phyloP scores from a whole-genome alignment of 2,888 invertebrate species.

The Lasioglossum lativentre region DNA sequence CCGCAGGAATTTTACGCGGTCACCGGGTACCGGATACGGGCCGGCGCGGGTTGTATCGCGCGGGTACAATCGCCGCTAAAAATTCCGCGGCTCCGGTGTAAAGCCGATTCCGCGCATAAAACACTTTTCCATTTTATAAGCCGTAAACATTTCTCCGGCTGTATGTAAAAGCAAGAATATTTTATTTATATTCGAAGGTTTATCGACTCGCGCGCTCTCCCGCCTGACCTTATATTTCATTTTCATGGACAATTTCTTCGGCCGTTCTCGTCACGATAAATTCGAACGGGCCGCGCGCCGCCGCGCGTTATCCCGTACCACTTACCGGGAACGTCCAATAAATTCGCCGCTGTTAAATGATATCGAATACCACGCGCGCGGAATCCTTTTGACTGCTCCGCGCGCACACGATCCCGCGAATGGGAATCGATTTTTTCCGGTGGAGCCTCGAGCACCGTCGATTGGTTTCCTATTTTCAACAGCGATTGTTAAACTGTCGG shows the following conservation, averaged over 20 bases:
- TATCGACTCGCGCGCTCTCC: constrained; percentile 25
- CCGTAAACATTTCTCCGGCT: constrained; percentile 34
- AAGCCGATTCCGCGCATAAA: constrained; percentile 55
- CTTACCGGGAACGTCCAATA: constrained; percentile 46
- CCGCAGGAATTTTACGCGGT: constrained; percentile 68
- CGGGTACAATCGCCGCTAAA: constrained; percentile 47
- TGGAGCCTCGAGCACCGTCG: background rate
- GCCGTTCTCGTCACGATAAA: constrained; percentile 55
- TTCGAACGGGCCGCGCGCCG: constrained; percentile 18
- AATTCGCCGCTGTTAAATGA: constrained; percentile 44
- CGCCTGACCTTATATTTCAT: constrained; percentile 47
- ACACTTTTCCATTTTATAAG: constrained; percentile 40
- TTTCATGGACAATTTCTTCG: constrained; percentile 52
- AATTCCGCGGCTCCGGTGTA: constrained; percentile 29
- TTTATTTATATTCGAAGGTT: constrained; percentile 54
- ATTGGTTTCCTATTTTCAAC: background rate
- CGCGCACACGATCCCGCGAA: background rate
- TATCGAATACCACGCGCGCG: constrained; percentile 31
- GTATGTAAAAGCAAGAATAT: constrained; percentile 49
- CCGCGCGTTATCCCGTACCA: constrained; percentile 33
- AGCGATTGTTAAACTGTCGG: background rate
- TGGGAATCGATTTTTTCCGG: background rate
- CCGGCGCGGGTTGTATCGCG: background rate
- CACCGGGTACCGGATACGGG: constrained; percentile 22
- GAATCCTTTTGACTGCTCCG: constrained; percentile 14